phyloP scores from a whole-genome alignment of 2,888 invertebrate species.

The Empis livida region DNA sequence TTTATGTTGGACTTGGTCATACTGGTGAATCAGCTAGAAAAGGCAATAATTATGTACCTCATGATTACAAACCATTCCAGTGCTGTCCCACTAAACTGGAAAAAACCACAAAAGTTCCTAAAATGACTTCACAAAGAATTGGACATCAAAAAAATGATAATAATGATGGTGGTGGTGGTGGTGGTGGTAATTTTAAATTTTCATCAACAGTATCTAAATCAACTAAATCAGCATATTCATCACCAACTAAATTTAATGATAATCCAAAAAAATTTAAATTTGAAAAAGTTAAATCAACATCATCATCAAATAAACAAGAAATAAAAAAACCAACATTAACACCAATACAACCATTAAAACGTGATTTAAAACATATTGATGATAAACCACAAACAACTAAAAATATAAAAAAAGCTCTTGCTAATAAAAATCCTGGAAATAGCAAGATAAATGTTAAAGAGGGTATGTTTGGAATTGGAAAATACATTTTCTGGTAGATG shows the following conservation, averaged over 20 bases:
- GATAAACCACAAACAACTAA: background rate
- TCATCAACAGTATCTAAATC: conserved; percentile 15
- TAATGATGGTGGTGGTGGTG: conserved; percentile 10
- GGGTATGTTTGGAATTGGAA: conserved; percentile 76
- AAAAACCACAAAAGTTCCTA: conserved; percentile 67
- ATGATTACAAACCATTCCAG: conserved; percentile 78
- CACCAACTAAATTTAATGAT: conserved; percentile 12
- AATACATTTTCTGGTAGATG: conserved; percentile 69
- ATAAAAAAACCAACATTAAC: conserved; percentile 8
- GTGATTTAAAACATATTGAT: background rate
- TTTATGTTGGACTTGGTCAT: conserved; percentile 91
- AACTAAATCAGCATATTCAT: conserved; percentile 25
- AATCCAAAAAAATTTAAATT: no score
- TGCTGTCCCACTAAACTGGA: conserved; percentile 80
- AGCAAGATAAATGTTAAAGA: conserved; percentile 39
- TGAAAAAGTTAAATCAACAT: background rate
- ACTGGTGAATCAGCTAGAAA: conserved; percentile 38
- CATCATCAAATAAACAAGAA: background rate
- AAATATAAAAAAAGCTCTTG: conserved; percentile 32
- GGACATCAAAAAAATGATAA: conserved; percentile 25
- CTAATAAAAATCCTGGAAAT: conserved; percentile 36
- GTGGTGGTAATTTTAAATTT: conserved; percentile 18
- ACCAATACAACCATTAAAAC: background rate
- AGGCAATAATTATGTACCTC: conserved; percentile 35
- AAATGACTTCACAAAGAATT: conserved; percentile 45